These are phyloP conservation scores for Oreochromis niloticus DNA, from an alignment of 2,113 vertebrate species.

Conservation along the genomic window DNA sequence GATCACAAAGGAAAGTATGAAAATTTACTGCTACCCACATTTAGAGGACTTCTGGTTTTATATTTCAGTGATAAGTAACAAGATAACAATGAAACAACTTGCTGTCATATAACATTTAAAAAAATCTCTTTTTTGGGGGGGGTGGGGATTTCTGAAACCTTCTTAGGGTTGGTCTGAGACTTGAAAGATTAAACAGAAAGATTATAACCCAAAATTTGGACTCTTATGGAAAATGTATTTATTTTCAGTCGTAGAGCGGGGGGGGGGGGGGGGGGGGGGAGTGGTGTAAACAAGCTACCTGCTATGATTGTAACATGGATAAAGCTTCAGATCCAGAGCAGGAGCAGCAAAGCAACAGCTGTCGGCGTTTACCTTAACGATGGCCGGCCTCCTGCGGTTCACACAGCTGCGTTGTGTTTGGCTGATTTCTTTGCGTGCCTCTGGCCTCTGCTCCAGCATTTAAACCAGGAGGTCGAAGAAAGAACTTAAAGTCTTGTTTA, in stretches of 20 bases:
- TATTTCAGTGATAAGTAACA: neutral
- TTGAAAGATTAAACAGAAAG: neutral
- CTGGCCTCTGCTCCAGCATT: neutral
- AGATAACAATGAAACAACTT: neutral
- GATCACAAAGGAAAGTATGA: neutral
- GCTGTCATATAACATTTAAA: neutral
- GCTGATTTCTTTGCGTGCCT: neutral
- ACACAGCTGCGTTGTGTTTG: neutral
- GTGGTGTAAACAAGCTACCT: neutral
- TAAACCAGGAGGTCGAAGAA: neutral
- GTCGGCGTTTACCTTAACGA: neutral
- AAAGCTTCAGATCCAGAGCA: neutral
- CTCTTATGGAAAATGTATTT: neutral
- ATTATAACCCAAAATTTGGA: neutral
- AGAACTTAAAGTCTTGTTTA: rapidly evolving
- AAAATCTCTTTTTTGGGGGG: neutral
- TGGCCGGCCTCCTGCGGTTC: neutral
- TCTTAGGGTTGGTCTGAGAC: neutral
- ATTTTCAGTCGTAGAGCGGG: neutral
- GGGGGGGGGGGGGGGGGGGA: neutral
- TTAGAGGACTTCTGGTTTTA: neutral
- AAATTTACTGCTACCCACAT: neutral
- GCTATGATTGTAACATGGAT: neutral
- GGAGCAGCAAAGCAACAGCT: neutral
- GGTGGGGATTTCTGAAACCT: neutral